These are phyloP conservation scores for Cyrtorhinus lividipennis DNA, from an alignment of 1,140 invertebrate genomes.

Conservation along the genomic window DNA sequence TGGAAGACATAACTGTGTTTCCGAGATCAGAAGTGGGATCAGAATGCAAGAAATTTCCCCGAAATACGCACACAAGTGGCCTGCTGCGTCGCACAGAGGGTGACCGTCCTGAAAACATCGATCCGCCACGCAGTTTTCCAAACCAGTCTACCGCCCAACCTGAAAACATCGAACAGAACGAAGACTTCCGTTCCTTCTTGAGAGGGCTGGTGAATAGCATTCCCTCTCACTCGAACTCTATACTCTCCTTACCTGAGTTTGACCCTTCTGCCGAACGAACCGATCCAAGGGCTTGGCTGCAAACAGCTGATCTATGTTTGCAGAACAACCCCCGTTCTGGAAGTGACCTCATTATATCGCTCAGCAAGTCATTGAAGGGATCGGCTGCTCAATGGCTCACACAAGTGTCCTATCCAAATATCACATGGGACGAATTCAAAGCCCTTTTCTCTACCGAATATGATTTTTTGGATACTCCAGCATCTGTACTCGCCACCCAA, in stretches of 20 bases:
- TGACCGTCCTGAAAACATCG: no score
- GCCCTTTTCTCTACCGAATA: constrained; percentile 16
- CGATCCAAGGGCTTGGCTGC: constrained; percentile 17
- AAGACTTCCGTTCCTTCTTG: no score
- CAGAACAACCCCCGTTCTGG: neutral
- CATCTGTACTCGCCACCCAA: constrained; percentile 13
- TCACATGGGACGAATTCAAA: constrained; percentile 21
- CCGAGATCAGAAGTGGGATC: no score
- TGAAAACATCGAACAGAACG: no score
- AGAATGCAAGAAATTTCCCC: no score
- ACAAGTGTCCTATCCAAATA: constrained; percentile 4
- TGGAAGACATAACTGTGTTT: no score
- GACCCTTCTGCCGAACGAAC: constrained; percentile 10
- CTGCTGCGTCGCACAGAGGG: no score
- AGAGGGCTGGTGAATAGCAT: no score
- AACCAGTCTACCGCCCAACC: no score
- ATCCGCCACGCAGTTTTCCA: no score
- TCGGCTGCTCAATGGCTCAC: constrained; percentile 16
- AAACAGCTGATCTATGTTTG: constrained; percentile 17
- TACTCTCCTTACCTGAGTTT: constrained; percentile 17
- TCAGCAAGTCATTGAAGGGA: constrained; percentile 16
- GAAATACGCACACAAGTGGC: no score
- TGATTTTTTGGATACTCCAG: constrained; percentile 15
- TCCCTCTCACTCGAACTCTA: neutral
- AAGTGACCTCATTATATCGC: constrained; percentile 17